Evolutionary conservation across 37 sponge, comb jelly and placozoan species (phyloP), one percentile per base, ranked within the genome.

Genomic region (Amphimedon queenslandica): DNA sequence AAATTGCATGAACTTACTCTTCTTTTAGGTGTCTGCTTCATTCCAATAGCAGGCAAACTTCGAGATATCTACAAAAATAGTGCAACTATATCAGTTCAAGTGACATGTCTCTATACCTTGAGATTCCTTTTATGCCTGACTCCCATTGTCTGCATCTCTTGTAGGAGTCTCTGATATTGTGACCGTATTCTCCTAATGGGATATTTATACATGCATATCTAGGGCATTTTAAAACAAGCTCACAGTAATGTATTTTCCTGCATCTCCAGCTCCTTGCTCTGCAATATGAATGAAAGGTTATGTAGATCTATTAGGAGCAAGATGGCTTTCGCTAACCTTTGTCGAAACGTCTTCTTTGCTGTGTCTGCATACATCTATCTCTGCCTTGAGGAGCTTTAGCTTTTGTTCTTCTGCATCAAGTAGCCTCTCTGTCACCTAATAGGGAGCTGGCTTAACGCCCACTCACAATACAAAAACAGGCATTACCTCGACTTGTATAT

Each of bases 351-450:
- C 78, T 28, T 32, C 76, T 72, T 75, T 67, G 36, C 42, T 41
- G 70, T 63, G 55, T 79, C 80, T 72, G 55, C 66, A 58, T 55
- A 79, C 55, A 13, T 67, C 78, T 3, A 94, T 71, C 23, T 90
- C 90, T 18, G 66, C 34, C 42, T 80, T 82, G 5, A 90, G 61
- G 16, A 72, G 75, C 24, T 57, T 47, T 37, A 95, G 38, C 29
- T 92, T 95, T 38, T 82, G 71, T 58, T 91, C 92, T 74, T 95
- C 96, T 32, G 92, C 86, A 67, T 85, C 87, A 58, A 95, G 77
- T 66, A 95, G 77, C 41, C 84, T 76, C 69, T 85, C 96, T 27
- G 92, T 91, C 11, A 95, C 83, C 87, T 95, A 71, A 30, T 4
- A 20, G 4, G 3, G 33, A 11, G 16, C 51, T 4, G 51, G 61